Percentiles rank a stretch among this genome's conserved stretches.
These are phyloP conservation scores for Anolis carolinensis DNA, from an alignment of 2,113 vertebrate genomes.

Conservation along the genomic window DNA sequence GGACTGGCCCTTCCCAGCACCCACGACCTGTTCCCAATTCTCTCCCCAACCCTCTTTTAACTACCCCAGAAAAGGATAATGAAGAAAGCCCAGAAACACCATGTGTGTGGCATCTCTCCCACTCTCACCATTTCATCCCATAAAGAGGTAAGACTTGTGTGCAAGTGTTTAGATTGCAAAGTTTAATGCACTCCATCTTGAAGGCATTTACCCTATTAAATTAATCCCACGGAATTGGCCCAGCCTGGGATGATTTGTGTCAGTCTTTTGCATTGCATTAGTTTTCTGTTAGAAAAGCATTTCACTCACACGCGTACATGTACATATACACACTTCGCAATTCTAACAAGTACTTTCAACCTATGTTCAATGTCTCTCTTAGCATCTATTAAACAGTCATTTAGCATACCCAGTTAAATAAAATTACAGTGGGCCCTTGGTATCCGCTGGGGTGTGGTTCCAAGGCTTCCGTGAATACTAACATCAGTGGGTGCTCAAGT, in stretches of 20 bases:
- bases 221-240: neutral
- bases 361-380: neutral
- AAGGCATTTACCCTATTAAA: conserved; percentile 31
- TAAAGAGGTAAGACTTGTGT: conserved; percentile 27
- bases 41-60: conserved; percentile 6
- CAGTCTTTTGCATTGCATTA: neutral
- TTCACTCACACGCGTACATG: conserved; percentile 8
- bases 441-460: too few relatives aligned
- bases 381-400: neutral
- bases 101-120: conserved; percentile 54
- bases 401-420: neutral
- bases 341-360: neutral
- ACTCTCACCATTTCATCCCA: conserved; percentile 55
- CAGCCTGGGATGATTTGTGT: conserved; percentile 41
- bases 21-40: neutral
- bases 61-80: conserved; percentile 56
- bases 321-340: too few relatives aligned
- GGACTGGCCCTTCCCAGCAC: conserved; percentile 33
- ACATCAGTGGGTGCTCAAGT: too few relatives aligned
- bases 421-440: neutral
- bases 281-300: conserved; percentile 8
- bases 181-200: conserved; percentile 27
- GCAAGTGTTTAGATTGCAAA: conserved; percentile 44
- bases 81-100: conserved; percentile 41
- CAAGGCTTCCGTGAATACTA: too few relatives aligned